Percentiles rank a stretch among this genome's conserved stretches.
Conservation (phyloP, 1,140 invertebrate genomes). For the Drosophila nasuta region DNA sequence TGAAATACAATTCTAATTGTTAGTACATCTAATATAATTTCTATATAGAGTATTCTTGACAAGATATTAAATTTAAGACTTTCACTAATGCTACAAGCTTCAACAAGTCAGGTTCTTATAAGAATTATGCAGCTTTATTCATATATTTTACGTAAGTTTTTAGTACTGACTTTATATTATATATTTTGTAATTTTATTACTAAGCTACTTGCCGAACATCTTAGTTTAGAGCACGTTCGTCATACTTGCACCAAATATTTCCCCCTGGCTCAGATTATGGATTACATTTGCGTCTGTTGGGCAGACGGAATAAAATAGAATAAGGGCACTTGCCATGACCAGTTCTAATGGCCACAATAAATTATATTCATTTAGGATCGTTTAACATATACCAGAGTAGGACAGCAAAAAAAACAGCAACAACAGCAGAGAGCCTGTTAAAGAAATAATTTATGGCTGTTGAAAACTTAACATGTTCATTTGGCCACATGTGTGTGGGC, state of each 20-base stretch:
- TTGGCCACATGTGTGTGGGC: constrained; percentile 71
- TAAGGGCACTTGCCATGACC: constrained; percentile 5
- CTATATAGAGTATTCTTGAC: too few species aligned
- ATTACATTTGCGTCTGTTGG: constrained; percentile 19
- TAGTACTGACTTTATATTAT: too few species aligned
- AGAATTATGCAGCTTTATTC: too few species aligned
- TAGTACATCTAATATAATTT: too few species aligned
- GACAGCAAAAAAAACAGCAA: constrained; percentile 22
- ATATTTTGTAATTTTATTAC: background rate
- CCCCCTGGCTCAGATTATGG: constrained; percentile 2
- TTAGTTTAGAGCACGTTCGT: background rate
- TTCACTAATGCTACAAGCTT: too few species aligned
- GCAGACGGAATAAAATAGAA: background rate
- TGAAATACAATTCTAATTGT: too few species aligned
- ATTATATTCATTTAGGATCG: constrained; percentile 81
- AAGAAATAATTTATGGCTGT: constrained; percentile 81
- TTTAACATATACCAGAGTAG: constrained; percentile 72
- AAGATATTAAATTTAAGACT: too few species aligned
- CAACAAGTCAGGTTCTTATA: too few species aligned
- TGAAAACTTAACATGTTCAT: constrained; percentile 82
- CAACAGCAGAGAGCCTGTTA: constrained; percentile 55
- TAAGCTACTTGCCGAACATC: background rate
- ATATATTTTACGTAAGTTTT: too few species aligned
- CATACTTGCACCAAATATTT: background rate
- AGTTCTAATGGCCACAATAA: constrained; percentile 77